Evolutionary conservation across 2,888 invertebrate genomes (phyloP).

Genomic region (Julus scanicus): DNA sequence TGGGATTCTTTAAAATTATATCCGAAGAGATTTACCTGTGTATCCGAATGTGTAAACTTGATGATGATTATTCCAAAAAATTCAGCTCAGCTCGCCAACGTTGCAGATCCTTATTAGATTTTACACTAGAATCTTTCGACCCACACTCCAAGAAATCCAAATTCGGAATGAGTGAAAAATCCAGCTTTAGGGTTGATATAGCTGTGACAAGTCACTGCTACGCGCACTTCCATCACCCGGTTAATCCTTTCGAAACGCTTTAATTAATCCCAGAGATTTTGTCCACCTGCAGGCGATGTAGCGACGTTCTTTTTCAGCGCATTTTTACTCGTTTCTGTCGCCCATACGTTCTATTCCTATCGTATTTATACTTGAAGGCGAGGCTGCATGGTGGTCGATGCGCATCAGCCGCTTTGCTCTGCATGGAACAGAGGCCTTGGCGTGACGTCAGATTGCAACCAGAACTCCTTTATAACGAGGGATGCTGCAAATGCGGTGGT

Average conservation of each 20-base stretch:
- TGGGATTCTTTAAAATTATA: too few species aligned
- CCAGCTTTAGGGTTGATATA: neutral
- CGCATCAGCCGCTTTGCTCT: neutral
- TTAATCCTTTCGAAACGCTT: too few species aligned
- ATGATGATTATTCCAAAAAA: too few species aligned
- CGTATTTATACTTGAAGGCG: neutral
- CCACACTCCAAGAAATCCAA: neutral
- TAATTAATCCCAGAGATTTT: neutral
- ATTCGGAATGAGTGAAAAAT: neutral
- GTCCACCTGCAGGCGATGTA: neutral
- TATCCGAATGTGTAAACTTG: too few species aligned
- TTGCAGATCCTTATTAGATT: neutral
- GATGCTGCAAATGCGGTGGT: too few species aligned
- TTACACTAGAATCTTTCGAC: neutral
- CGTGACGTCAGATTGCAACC: neutral
- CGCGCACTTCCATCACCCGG: too few species aligned
- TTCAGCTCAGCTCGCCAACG: too few species aligned
- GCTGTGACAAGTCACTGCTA: neutral
- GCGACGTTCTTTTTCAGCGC: neutral
- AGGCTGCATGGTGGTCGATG: neutral
- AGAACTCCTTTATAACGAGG: neutral
- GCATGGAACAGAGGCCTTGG: neutral
- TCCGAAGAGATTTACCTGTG: too few species aligned
- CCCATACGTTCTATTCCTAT: neutral
- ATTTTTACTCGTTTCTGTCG: neutral